Conservation (phyloP, 2,888 invertebrate species). For the Microctonus brassicae region DNA sequence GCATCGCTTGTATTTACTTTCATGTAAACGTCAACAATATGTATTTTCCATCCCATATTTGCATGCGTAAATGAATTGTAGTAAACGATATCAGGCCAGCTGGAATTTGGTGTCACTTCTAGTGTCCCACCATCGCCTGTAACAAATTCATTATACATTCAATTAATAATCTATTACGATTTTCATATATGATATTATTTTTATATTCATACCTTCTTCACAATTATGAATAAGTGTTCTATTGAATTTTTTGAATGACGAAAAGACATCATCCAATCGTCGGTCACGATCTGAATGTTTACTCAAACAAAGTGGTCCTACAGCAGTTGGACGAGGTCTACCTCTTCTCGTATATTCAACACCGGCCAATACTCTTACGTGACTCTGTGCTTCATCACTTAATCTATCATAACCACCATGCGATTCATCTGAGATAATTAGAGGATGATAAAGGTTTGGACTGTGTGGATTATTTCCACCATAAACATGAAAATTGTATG, state of each 20-base stretch:
- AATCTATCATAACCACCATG: slow-evolving; percentile 86
- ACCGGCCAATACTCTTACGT: slow-evolving; percentile 82
- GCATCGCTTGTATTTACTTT: slow-evolving; percentile 53
- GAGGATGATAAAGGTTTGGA: slow-evolving; percentile 87
- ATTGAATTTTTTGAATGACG: slow-evolving; percentile 87
- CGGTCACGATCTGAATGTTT: slow-evolving; percentile 79
- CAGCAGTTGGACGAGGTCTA: slow-evolving; percentile 82
- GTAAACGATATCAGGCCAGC: slow-evolving; percentile 93
- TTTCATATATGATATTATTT: no score
- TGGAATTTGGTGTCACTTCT: slow-evolving; percentile 86
- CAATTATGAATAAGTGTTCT: slow-evolving; percentile 81
- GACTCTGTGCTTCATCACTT: slow-evolving; percentile 78
- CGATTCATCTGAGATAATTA: slow-evolving; percentile 88
- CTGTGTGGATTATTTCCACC: slow-evolving; percentile 93
- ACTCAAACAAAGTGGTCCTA: slow-evolving; percentile 85
- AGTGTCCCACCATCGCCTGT: slow-evolving; percentile 80
- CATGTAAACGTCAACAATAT: slow-evolving; percentile 85
- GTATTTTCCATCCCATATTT: slow-evolving; percentile 96
- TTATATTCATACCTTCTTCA: slow-evolving; percentile 70
- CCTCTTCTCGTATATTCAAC: slow-evolving; percentile 87
- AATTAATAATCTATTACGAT: background rate
- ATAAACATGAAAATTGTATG: slow-evolving; percentile 84
- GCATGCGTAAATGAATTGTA: slow-evolving; percentile 94
- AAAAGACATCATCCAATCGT: slow-evolving; percentile 83
- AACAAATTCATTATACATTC: background rate